Evolutionary conservation across 2,888 invertebrate species (phyloP), one percentile per base, ranked within the genome.

Genomic region (Drosophila diplacantha): DNA sequence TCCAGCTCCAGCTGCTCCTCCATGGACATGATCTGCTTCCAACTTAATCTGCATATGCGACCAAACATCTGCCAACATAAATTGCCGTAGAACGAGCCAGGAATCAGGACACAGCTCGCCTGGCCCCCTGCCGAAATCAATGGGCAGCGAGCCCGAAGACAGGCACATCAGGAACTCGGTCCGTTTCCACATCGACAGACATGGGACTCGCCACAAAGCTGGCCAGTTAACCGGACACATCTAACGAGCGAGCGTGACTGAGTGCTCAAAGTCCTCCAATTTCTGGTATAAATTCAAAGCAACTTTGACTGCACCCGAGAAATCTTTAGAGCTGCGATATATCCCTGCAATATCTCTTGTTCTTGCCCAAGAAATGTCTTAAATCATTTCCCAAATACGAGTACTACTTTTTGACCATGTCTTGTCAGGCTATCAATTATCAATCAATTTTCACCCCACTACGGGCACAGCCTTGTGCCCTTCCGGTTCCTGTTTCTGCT

Each of bases 21-120:
- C 46, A 2, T 24, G 37, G 56, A 59, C 58, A 59, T 56, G 58
- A 59, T 59, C 58, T 56, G 58, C 52, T 61, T 50, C 37, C 51
- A 66, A 49, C 59, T 52, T 66, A 66, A 59, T 66, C 66, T 66
- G 66, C 65, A 66, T 66, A 62, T 64, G 66, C 52, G 65, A 60
- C 54, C 62, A 62, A 63, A 35, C 58, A 54, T 62, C 46, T 62
- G 53, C 39, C 38, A 46, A 53, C 62, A 64, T 55, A 64, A 55
- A 64, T 63, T 55, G 43, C 63, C 43, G 24, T 37, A 43, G 49
- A 49, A n/a, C 26, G 16, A 49, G 31, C 29, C 32, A 32, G 7
- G 49, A 55, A 38, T 50, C 59, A 49, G 59, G 39, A 39, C 58
- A 41, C 24, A 16, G 26, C 16, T 24, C 31, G 24, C n/a, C 9